Percentiles rank a stretch among this genome's conserved stretches.
These are phyloP conservation scores for Numenius arquata DNA, from an alignment of 2,113 vertebrate genomes.

Conservation along the genomic window DNA sequence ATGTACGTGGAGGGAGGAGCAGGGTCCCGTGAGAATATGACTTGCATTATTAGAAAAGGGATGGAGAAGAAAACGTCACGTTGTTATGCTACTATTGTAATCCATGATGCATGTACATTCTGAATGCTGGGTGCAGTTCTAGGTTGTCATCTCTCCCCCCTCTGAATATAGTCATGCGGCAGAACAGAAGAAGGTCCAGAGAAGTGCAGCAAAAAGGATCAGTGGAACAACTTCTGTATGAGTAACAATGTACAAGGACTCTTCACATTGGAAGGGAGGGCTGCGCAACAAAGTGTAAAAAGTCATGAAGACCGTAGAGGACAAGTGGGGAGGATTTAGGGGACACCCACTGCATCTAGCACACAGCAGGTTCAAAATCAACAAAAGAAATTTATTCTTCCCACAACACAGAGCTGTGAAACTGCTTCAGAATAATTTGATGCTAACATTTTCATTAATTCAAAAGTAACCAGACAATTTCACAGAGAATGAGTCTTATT, in stretches of 20 bases:
- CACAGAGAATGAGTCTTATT: background rate
- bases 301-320: background rate
- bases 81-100: background rate
- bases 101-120: background rate
- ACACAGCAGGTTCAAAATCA: background rate
- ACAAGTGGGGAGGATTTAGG: too few relatives aligned
- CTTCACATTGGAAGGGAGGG: fast-evolving
- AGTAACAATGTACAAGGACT: background rate
- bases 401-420: background rate
- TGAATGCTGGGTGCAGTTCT: background rate
- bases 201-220: background rate
- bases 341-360: background rate
- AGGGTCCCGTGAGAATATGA: background rate
- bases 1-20: background rate
- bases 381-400: background rate
- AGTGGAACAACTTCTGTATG: background rate
- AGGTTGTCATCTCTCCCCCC: background rate
- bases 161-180: background rate
- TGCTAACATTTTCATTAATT: background rate
- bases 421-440: background rate
- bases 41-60: background rate
- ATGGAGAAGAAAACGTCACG: background rate
- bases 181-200: background rate
- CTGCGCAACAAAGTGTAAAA: fast-evolving
- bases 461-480: background rate